phyloP scores from a whole-genome alignment of 2,113 vertebrate species.

The Pseudolaguvia tuberculata region DNA sequence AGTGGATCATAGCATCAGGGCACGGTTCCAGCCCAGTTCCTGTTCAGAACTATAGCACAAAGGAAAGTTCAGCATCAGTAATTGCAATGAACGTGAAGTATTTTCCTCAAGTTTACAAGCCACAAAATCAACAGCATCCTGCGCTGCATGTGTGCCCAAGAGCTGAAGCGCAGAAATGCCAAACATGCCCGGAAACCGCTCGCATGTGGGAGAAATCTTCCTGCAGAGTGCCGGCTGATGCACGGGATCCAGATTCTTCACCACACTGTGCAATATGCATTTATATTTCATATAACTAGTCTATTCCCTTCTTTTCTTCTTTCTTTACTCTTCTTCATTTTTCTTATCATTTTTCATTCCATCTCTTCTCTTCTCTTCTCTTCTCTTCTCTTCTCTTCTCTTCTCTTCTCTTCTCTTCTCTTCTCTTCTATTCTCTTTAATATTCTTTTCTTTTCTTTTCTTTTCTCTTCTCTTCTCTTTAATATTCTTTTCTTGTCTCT shows the following conservation, averaged over 20 bases:
- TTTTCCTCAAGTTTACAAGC: conserved; percentile 35
- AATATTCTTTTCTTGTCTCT: too few species aligned
- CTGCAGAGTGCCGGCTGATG: conserved; percentile 33
- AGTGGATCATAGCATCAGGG: neutral
- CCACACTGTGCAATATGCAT: conserved; percentile 11
- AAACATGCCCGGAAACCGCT: conserved; percentile 37
- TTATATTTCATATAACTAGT: conserved; percentile 50
- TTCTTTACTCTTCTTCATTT: neutral
- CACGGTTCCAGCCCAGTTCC: neutral
- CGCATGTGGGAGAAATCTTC: conserved; percentile 36
- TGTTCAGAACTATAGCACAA: conserved; percentile 13
- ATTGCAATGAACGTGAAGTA: conserved; percentile 28
- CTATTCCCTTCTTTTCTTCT: conserved; percentile 43
- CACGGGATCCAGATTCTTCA: conserved; percentile 52
- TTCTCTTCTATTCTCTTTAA: too few species aligned
- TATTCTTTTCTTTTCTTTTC: too few species aligned
- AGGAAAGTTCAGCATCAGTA: conserved; percentile 27
- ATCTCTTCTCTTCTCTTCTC: conserved; percentile 32
- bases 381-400: neutral
- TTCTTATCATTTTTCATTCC: conserved; percentile 15
- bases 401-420: conserved; percentile 57
- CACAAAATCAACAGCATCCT: conserved; percentile 39
- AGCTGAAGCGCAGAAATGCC: conserved; percentile 16
- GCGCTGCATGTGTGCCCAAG: conserved; percentile 26
- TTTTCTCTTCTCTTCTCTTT: too few species aligned